These are phyloP conservation scores for Monopterus albus DNA, from an alignment of 2,113 vertebrate genomes.

Conservation along the genomic window DNA sequence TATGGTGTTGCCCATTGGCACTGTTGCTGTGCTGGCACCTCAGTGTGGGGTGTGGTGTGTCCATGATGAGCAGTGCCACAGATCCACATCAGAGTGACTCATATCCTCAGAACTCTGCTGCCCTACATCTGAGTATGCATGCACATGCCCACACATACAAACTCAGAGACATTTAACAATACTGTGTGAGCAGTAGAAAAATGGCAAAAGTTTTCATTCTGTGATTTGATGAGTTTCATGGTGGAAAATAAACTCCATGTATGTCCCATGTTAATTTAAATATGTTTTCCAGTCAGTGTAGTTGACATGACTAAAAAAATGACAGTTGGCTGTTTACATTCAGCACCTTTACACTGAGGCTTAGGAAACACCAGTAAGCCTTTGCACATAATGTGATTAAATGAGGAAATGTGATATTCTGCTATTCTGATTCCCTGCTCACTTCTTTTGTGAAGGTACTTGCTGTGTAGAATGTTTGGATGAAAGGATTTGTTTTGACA, in stretches of 20 bases:
- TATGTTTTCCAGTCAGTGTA: background rate
- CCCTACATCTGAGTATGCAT: conserved; percentile 73
- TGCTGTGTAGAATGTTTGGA: background rate
- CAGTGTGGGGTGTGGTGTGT: conserved; percentile 48
- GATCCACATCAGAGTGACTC: conserved; percentile 79
- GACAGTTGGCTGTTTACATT: background rate
- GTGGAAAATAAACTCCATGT: background rate
- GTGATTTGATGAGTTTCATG: background rate
- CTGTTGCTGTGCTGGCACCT: conserved; percentile 69
- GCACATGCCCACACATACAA: conserved; percentile 39
- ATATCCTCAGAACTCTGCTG: conserved; percentile 79
- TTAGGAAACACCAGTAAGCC: conserved; percentile 3
- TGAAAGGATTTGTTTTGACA: conserved; percentile 27
- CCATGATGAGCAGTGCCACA: conserved; percentile 56
- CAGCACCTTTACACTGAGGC: background rate
- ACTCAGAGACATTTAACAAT: conserved; percentile 30
- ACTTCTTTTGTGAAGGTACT: conserved; percentile 12
- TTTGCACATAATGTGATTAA: conserved; percentile 20
- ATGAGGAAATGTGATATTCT: conserved; percentile 12
- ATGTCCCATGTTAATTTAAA: background rate
- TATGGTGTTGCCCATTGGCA: conserved; percentile 76
- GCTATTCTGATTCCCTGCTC: conserved; percentile 4
- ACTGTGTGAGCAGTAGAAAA: conserved; percentile 17
- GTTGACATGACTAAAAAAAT: background rate
- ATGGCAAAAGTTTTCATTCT: conserved; percentile 10